These are phyloP conservation scores for Fregetta grallaria DNA, from an alignment of 2,113 vertebrate species.

Conservation along the genomic window DNA sequence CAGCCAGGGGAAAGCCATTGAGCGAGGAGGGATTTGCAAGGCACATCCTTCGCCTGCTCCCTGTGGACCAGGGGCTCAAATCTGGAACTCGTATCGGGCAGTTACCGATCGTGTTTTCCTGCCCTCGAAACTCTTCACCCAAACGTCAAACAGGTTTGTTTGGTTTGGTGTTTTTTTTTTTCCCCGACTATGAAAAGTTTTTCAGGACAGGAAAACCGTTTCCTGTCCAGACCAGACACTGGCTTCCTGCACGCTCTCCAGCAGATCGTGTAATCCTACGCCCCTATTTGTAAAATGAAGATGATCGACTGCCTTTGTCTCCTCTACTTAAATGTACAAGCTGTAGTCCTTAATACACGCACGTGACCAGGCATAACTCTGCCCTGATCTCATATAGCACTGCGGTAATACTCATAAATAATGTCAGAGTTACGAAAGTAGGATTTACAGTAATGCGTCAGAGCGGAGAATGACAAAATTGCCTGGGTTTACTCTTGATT, in stretches of 20 bases:
- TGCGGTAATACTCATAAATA: conserved; percentile 29
- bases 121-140: neutral
- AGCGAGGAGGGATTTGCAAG: neutral
- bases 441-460: conserved; percentile 59
- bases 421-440: conserved; percentile 41
- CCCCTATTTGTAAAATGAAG: conserved; percentile 42
- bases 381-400: conserved; percentile 35
- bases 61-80: neutral
- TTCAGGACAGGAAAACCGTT: conserved; percentile 60
- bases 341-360: neutral
- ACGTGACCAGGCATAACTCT: conserved; percentile 13
- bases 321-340: neutral
- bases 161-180: too few species aligned
- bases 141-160: neutral
- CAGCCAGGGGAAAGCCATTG: neutral
- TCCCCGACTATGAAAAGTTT: conserved; percentile 3
- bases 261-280: conserved; percentile 53
- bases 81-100: neutral
- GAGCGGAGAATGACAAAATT: neutral
- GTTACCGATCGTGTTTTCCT: neutral
- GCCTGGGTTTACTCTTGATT: conserved; percentile 38
- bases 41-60: neutral
- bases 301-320: conserved; percentile 66
- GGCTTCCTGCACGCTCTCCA: conserved; percentile 44
- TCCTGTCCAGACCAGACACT: conserved; percentile 59